Conservation (phyloP, 2,888 invertebrate species). For the Cistogaster globosa region DNA sequence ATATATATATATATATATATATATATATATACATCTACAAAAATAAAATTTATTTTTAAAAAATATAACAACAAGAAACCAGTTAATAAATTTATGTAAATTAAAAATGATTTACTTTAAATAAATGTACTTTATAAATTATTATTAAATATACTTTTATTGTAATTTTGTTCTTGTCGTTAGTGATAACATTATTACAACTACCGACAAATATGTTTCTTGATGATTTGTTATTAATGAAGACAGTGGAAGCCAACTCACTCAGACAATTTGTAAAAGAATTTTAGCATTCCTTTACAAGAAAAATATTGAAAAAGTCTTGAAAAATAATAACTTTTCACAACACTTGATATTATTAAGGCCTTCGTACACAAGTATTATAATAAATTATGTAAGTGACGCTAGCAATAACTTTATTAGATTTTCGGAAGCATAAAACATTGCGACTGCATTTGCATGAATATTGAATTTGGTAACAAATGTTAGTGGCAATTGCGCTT, state of each 20-base stretch:
- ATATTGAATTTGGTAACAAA: neutral
- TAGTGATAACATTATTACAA: neutral
- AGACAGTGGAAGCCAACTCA: neutral
- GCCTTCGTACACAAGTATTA: no score
- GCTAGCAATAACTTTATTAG: neutral
- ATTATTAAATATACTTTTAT: neutral
- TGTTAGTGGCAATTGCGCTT: neutral
- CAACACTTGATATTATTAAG: no score
- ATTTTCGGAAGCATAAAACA: neutral
- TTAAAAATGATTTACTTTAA: constrained; percentile 35
- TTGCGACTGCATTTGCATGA: neutral
- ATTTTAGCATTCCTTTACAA: no score
- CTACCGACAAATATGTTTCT: neutral
- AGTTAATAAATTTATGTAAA: no score
- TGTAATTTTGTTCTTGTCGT: neutral
- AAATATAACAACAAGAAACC: no score
- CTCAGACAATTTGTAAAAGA: no score
- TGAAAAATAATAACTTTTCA: neutral
- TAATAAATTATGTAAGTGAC: neutral
- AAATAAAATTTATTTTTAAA: no score
- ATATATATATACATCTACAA: no score
- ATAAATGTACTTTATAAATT: constrained; percentile 20
- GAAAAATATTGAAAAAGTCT: no score
- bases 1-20: no score
- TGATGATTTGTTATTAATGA: neutral